A percentile compares a stretch with the other conserved stretches of the same genome.
Evolutionary conservation across 2,888 invertebrate species (phyloP).

Genomic region (Stenotaenia linearis): DNA sequence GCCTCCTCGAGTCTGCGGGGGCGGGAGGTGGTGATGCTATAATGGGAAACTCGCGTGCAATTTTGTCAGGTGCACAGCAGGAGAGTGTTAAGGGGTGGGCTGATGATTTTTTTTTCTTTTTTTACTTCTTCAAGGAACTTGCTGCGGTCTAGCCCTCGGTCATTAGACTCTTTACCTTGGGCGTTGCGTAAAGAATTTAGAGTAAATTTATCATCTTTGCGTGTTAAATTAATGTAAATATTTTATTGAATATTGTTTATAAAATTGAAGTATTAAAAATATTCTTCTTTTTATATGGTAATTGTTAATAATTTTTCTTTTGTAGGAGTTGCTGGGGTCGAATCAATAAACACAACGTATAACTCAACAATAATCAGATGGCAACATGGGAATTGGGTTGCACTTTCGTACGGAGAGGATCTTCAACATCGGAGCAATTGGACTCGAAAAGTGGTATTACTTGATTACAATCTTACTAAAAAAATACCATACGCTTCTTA

Average conservation of each 20-base stretch:
- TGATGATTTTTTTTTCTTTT: not conserved
- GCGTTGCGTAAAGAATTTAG: not conserved
- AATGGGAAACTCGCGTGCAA: conserved; percentile 16
- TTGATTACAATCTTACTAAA: no score
- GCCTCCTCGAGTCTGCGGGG: not conserved
- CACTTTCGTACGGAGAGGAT: not conserved
- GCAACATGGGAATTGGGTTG: conserved; percentile 7
- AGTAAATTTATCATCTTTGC: not conserved
- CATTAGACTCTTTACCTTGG: conserved; percentile 26
- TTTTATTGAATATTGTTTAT: no score
- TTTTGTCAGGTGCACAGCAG: conserved; percentile 17
- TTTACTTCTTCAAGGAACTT: not conserved
- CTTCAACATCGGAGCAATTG: conserved; percentile 4
- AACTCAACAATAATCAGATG: conserved; percentile 12
- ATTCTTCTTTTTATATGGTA: not conserved
- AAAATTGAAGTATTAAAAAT: no score
- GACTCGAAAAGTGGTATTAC: conserved; percentile 1
- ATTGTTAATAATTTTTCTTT: not conserved
- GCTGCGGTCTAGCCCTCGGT: not conserved
- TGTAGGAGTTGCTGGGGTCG: not conserved
- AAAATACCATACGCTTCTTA: no score
- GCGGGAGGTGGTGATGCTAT: conserved; percentile 18
- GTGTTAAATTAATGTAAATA: not conserved
- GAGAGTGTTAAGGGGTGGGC: not conserved
- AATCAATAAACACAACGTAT: not conserved